Conservation (phyloP, 92 coral and sea anemone genomes). For the Hydrozoanthus gracilis region DNA sequence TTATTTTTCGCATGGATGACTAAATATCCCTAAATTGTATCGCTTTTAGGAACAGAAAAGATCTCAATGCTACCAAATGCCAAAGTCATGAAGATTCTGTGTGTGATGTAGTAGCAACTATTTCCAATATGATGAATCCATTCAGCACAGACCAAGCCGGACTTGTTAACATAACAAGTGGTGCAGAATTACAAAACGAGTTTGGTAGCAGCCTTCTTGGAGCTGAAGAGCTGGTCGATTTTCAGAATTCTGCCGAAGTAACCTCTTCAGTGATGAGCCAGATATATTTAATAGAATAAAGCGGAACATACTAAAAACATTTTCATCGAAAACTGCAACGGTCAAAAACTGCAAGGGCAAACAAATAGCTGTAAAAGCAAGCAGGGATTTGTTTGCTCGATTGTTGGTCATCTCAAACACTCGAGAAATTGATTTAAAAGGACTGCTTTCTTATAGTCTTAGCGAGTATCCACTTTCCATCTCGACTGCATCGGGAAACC, state of each 20-base stretch:
- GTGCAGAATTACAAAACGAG: slow-evolving; percentile 29
- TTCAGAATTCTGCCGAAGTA: background rate
- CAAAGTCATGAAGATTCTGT: slow-evolving; percentile 48
- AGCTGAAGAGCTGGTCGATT: slow-evolving; percentile 51
- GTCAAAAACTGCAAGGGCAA: slow-evolving; percentile 21
- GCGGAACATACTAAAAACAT: slow-evolving; percentile 40
- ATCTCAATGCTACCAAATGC: slow-evolving; percentile 51
- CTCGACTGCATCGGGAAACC: slow-evolving; percentile 36
- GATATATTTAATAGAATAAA: slow-evolving; percentile 28
- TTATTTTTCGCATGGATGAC: background rate
- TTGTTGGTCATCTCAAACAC: slow-evolving; percentile 46
- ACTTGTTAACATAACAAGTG: slow-evolving; percentile 50
- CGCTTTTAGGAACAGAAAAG: slow-evolving; percentile 45
- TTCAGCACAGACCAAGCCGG: slow-evolving; percentile 46
- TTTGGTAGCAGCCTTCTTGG: slow-evolving; percentile 36
- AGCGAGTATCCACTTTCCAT: slow-evolving; percentile 53
- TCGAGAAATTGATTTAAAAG: slow-evolving; percentile 50
- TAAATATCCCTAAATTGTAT: background rate
- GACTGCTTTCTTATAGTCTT: slow-evolving; percentile 44
- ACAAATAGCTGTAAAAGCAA: background rate
- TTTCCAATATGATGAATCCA: slow-evolving; percentile 52
- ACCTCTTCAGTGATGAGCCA: slow-evolving; percentile 34
- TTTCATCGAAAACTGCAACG: slow-evolving; percentile 25
- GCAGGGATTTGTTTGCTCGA: slow-evolving; percentile 56
- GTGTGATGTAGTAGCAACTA: slow-evolving; percentile 40